Conservation (phyloP, 2,113 vertebrate species). For the Cryptoleucopteryx plumbea region DNA sequence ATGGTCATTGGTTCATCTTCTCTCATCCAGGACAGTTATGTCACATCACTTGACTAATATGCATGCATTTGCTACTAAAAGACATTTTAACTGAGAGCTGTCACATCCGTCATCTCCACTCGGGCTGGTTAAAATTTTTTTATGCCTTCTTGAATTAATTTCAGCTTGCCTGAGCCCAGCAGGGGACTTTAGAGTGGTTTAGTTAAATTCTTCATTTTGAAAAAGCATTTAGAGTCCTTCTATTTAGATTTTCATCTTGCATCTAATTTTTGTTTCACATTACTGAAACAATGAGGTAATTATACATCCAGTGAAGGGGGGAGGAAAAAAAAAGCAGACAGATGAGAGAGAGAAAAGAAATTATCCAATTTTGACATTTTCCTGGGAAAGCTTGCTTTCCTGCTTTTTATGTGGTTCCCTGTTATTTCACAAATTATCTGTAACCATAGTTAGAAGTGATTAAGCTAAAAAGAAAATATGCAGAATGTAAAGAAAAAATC, state of each 20-base stretch:
- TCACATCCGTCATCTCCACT: slow-evolving; percentile 82
- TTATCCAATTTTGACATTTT: slow-evolving; percentile 52
- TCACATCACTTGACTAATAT: slow-evolving; percentile 81
- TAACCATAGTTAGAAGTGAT: not conserved
- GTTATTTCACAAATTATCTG: slow-evolving; percentile 47
- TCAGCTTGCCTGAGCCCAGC: slow-evolving; percentile 81
- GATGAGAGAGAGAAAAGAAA: slow-evolving; percentile 21
- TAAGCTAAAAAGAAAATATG: slow-evolving; percentile 28
- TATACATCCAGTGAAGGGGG: slow-evolving; percentile 36
- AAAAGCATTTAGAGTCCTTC: slow-evolving; percentile 60
- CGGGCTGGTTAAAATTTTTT: slow-evolving; percentile 81
- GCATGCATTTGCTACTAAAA: slow-evolving; percentile 80
- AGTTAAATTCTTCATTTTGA: slow-evolving; percentile 76
- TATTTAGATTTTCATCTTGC: slow-evolving; percentile 64
- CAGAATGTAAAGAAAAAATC: not conserved
- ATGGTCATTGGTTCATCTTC: slow-evolving; percentile 77
- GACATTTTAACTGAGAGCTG: slow-evolving; percentile 84
- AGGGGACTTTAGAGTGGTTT: slow-evolving; percentile 78
- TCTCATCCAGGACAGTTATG: slow-evolving; percentile 72
- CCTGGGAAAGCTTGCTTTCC: not conserved
- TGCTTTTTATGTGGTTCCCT: not conserved
- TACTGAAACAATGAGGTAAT: slow-evolving; percentile 69
- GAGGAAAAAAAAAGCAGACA: not conserved
- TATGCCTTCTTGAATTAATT: slow-evolving; percentile 86
- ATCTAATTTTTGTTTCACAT: slow-evolving; percentile 70